phyloP scores from a whole-genome alignment of 2,113 vertebrate genomes.

The Pedetes capensis region DNA sequence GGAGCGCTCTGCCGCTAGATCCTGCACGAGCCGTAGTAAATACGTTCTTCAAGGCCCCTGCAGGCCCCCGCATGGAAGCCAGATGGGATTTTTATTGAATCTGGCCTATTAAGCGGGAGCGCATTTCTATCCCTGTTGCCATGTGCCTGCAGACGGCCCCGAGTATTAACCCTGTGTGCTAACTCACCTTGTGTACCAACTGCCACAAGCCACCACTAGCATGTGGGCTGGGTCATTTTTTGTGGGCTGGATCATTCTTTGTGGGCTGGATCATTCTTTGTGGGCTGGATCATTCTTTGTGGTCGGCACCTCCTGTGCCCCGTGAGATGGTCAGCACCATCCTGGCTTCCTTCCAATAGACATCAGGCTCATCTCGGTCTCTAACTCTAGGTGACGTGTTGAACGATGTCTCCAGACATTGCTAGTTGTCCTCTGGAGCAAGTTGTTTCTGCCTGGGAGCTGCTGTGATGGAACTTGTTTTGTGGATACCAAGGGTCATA shows the following conservation, averaged over 20 bases:
- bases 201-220: too few relatives aligned
- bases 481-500: accelerated
- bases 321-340: background rate
- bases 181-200: background rate
- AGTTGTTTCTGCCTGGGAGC: background rate
- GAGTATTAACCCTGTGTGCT: background rate
- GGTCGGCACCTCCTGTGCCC: background rate
- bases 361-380: accelerated
- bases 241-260: background rate
- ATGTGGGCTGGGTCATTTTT: too few relatives aligned
- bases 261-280: background rate
- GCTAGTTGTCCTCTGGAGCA: accelerated
- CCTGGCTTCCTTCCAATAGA: background rate
- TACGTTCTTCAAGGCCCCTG: slow-evolving; percentile 42
- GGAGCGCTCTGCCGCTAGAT: slow-evolving; percentile 18
- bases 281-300: background rate
- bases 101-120: slow-evolving; percentile 8
- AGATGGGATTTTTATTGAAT: slow-evolving; percentile 63
- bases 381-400: background rate
- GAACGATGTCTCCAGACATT: background rate
- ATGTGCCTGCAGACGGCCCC: background rate
- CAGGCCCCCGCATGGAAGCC: slow-evolving; percentile 49
- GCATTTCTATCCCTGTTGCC: slow-evolving; percentile 16
- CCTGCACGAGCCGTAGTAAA: slow-evolving; percentile 23
- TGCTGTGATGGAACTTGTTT: accelerated